A percentile compares a stretch with the other conserved stretches of the same genome.
Conservation (phyloP, 2,113 vertebrate species). For the Cairina moschata region DNA sequence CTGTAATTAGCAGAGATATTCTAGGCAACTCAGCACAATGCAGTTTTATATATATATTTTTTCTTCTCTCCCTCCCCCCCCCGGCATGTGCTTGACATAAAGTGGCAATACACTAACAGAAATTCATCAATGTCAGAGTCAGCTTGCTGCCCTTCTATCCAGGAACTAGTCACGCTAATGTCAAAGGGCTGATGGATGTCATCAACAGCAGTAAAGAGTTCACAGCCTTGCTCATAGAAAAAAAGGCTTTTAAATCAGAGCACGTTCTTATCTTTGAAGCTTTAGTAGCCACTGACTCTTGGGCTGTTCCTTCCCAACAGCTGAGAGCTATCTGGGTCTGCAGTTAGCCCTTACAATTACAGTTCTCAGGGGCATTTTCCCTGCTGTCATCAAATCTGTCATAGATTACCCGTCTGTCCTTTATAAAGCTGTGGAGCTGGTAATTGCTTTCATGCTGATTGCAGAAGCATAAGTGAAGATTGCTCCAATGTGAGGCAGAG, state of each 20-base stretch:
- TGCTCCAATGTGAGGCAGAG: background rate
- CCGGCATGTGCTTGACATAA: background rate
- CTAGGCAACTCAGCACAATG: background rate
- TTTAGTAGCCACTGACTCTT: constrained; percentile 1
- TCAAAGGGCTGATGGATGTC: constrained; percentile 17
- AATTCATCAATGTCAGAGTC: background rate
- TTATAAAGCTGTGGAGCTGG: background rate
- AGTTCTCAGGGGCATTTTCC: background rate
- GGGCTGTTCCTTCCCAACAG: background rate
- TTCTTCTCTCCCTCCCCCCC: no score
- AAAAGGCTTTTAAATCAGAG: constrained; percentile 50
- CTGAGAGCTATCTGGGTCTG: background rate
- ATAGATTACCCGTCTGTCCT: background rate
- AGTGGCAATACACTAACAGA: background rate
- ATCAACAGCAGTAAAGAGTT: constrained; percentile 24
- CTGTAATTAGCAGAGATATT: background rate
- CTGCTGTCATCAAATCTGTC: constrained; percentile 44
- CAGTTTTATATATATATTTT: background rate
- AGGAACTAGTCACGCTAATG: background rate
- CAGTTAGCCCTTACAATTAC: background rate
- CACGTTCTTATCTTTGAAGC: constrained; percentile 27
- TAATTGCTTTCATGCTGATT: background rate
- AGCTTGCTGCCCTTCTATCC: background rate
- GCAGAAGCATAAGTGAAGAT: background rate
- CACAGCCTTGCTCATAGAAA: constrained; percentile 29